Evolutionary conservation across 1,140 invertebrate species (phyloP).

Genomic region (Atta colombica): DNA sequence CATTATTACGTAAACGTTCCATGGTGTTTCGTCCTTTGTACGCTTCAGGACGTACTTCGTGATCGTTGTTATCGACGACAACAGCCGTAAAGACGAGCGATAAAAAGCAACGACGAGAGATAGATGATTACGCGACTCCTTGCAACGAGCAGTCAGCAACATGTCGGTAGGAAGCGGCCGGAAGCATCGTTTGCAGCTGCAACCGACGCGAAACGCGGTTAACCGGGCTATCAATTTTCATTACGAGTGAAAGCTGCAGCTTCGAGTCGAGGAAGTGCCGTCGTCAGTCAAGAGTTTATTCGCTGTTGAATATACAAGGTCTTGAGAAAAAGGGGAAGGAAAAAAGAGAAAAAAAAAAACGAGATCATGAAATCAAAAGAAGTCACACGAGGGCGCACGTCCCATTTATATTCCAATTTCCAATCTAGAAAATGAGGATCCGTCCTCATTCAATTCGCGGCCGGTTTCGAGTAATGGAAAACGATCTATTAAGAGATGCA

Average conservation of each 20-base stretch:
- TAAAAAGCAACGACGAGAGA: constrained; percentile 50
- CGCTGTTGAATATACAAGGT: constrained; percentile 39
- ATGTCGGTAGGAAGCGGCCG: constrained; percentile 57
- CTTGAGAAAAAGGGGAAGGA: not conserved
- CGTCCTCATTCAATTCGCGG: constrained; percentile 13
- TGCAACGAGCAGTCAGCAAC: constrained; percentile 54
- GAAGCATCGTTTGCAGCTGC: constrained; percentile 67
- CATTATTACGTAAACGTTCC: not conserved
- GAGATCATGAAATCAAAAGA: not conserved
- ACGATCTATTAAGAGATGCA: constrained; percentile 19
- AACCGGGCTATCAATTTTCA: constrained; percentile 76
- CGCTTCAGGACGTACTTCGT: constrained; percentile 17
- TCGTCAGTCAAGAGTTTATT: constrained; percentile 47
- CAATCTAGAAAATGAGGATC: constrained; percentile 11
- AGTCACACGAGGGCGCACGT: not conserved
- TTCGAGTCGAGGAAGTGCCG: constrained; percentile 43
- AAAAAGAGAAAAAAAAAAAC: not conserved
- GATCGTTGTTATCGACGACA: constrained; percentile 53
- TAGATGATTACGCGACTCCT: constrained; percentile 65
- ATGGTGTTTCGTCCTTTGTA: not conserved
- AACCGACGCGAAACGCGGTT: constrained; percentile 73
- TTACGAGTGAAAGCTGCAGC: constrained; percentile 73
- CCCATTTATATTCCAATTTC: constrained; percentile 46
- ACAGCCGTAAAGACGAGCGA: constrained; percentile 57
- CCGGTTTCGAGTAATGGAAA: constrained; percentile 30